Percentiles rank a stretch among this genome's conserved stretches.
These are phyloP conservation scores for Macropus fuliginosus DNA, from an alignment of 2,797 vertebrate species.

Conservation along the genomic window DNA sequence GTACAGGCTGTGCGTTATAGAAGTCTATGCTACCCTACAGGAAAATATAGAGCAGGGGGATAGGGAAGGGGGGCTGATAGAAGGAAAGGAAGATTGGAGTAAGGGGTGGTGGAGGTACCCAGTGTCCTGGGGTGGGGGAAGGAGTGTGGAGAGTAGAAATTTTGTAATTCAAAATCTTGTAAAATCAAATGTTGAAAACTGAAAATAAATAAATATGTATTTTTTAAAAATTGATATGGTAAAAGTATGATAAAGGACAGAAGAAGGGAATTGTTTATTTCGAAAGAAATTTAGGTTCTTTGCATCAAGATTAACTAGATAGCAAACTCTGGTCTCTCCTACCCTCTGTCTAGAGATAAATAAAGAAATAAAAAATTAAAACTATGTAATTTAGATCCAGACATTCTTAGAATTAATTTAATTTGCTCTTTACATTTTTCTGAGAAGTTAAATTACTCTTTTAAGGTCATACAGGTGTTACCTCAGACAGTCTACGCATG, in stretches of 20 bases:
- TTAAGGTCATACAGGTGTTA: background rate
- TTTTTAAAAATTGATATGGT: constrained; percentile 23
- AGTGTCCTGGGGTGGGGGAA: no score
- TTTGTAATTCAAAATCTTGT: no score
- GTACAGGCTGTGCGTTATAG: no score
- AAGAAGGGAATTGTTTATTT: constrained; percentile 33
- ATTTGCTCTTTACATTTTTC: background rate
- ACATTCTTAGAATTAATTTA: background rate
- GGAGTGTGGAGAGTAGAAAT: no score
- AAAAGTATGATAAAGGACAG: background rate
- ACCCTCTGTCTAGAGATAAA: background rate
- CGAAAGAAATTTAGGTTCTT: constrained; percentile 1
- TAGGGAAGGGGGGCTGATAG: no score
- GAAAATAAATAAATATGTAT: no score
- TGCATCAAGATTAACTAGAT: background rate
- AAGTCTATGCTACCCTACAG: no score
- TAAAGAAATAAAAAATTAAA: background rate
- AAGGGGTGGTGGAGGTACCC: no score
- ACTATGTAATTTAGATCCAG: background rate
- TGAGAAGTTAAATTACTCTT: background rate
- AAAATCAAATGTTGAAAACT: no score
- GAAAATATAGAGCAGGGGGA: no score
- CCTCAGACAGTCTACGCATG: background rate
- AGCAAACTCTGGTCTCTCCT: background rate
- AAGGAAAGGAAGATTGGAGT: no score